phyloP scores from a whole-genome alignment of 2,113 vertebrate genomes.

The Dipodomys ordii region DNA sequence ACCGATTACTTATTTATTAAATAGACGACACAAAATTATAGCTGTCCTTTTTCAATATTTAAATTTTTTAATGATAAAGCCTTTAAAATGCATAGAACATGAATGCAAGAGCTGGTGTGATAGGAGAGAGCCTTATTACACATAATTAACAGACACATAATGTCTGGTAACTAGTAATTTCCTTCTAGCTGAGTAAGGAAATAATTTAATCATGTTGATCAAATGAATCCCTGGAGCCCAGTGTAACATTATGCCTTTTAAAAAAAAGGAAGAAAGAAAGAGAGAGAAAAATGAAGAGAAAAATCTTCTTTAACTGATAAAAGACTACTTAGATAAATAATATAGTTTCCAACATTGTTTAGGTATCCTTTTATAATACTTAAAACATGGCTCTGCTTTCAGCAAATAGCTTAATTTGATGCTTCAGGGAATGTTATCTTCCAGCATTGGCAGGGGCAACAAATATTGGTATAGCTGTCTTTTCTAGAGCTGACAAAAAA shows the following conservation, averaged over 20 bases:
- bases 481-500: constrained; percentile 62
- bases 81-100: constrained; percentile 86
- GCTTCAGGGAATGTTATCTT: constrained; percentile 71
- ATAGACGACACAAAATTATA: constrained; percentile 82
- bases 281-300: neutral
- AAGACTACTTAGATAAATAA: neutral
- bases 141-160: constrained; percentile 94
- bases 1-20: constrained; percentile 81
- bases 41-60: constrained; percentile 85
- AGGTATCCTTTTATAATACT: constrained; percentile 81
- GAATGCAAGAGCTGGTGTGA: constrained; percentile 87
- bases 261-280: constrained; percentile 37
- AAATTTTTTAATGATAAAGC: constrained; percentile 85
- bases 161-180: constrained; percentile 96
- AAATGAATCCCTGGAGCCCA: constrained; percentile 94
- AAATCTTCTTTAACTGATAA: constrained; percentile 90
- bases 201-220: constrained; percentile 96
- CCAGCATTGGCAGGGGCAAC: constrained; percentile 28
- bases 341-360: constrained; percentile 81
- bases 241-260: constrained; percentile 90
- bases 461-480: neutral
- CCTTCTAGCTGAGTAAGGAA: constrained; percentile 94
- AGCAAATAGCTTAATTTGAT: constrained; percentile 78
- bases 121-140: constrained; percentile 90
- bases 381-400: constrained; percentile 80